Evolutionary conservation across 1,140 invertebrate genomes (phyloP), one percentile per base, ranked within the genome.

Genomic region (Aphaenogaster floridana): DNA sequence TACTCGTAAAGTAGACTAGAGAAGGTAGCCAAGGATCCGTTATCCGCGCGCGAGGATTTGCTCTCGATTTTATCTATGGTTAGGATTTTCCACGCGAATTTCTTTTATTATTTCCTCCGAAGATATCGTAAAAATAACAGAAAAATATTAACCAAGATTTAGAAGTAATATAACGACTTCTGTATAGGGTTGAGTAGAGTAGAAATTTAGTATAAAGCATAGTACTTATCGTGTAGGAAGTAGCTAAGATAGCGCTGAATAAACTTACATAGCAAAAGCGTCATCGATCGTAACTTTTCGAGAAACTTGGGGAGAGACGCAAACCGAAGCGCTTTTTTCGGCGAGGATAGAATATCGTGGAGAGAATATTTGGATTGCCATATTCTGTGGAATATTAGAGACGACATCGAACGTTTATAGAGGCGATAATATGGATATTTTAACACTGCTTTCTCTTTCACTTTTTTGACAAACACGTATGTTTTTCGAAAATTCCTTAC

Each of bases 221-320:
- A 66, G 15, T 50, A 71, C 13, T 69, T 81, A 45, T 21, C 48
- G 64, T 39, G n/a, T 13, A 48, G 28, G 52, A 79, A 79, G 34
- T 21, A 78, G 15, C 11, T 64, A 52, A 86, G 48, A 77, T 54
- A 79, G 11, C 34, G 64, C n/a, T 39, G 87, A 66, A 79, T 74
- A 52, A 34, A 79, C 71, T 88, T 86, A 86, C 64, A 59, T 86
- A 69, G 52, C 71, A 57, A 52, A 52, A 36, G 72, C 72, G 39
- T 87, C 87, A 81, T 88, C 76, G 64, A 87, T 52, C 74, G 76
- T 80, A 88, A 6, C 76, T 74, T 87, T 86, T 87, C 66, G 50
- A 74, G 39, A 63, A 79, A 77, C 85, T 57, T 42, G 48, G 13
- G 21, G 28, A 54, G 57, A 48, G 54, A 71, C 45, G 64, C 50